Evolutionary conservation across 1,140 invertebrate genomes (phyloP), one percentile per base, ranked within the genome.

Genomic region (Eriosoma lanigerum): DNA sequence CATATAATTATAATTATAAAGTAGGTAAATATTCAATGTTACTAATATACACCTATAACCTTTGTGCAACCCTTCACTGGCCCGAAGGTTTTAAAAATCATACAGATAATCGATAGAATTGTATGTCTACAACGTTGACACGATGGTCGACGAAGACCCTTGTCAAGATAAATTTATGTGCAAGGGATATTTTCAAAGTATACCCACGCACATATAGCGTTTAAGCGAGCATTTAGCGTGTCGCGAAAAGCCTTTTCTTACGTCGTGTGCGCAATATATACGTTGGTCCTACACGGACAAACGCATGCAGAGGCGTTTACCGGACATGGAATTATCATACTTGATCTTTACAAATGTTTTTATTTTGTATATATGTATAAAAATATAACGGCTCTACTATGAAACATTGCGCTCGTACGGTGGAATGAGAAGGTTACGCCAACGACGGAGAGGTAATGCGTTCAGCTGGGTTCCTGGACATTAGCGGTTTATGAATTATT

Each of bases 401-500:
- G 54, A 58, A 76, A 76, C 54, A 24, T 58, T 32, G 50, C 26
- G 48, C 1, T 24, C 66, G 15, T 1, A 1, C 29, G 60, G 13
- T 0, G 44, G 44, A 48, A 17, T 8, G 9, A 8, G 44, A 5
- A 15, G 44, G 66, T 21, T 48, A 9, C 26, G 50, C 29, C 32
- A 38, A 73, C 8, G 24, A 73, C 26, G 70, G 32, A 19, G 32
- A 76, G 54, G 50, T 76, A 76, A 78, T 78, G 75, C 75, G 56
- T 76, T 76, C 73, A 60, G 29, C 32, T 60, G 73, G 52, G 73
- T 60, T 76, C 73, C 32, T 76, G 75, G 75, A 78, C 75, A 78
- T 78, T 78, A 78, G 75, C 56, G 56, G 75, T 78, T 78, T 78
- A 78, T 78, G 75, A 78, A 78, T 78, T 78, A 78, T 78, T 78